phyloP scores from a whole-genome alignment of 2,797 vertebrate genomes.

The Parambassis ranga region DNA sequence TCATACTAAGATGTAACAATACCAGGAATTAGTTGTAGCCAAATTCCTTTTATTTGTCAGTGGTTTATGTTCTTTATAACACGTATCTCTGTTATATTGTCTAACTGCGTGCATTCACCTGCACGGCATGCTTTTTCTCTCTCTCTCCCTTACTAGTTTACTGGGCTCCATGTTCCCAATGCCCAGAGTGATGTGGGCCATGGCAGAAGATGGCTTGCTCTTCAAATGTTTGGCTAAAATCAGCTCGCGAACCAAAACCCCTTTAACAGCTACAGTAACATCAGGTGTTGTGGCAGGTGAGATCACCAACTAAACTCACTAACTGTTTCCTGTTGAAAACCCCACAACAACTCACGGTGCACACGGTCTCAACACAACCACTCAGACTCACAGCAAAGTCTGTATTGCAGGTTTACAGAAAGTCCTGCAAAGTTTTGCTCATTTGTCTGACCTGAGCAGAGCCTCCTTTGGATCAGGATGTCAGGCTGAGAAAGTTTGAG shows the following conservation, averaged over 20 bases:
- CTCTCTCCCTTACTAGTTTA: conserved; percentile 76
- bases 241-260: conserved; percentile 88
- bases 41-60: too few relatives aligned
- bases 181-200: conserved; percentile 96
- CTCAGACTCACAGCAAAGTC: not conserved
- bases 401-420: too few relatives aligned
- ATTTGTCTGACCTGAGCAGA: too few relatives aligned
- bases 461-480: too few relatives aligned
- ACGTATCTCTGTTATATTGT: not conserved
- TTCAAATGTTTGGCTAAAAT: conserved; percentile 90
- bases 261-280: conserved; percentile 88
- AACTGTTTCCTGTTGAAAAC: conserved; percentile 21
- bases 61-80: not conserved
- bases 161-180: conserved; percentile 98
- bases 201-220: conserved; percentile 96
- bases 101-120: conserved; percentile 38
- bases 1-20: too few relatives aligned
- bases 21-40: too few relatives aligned
- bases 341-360: not conserved
- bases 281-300: conserved; percentile 92
- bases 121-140: conserved; percentile 47
- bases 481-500: conserved; percentile 19
- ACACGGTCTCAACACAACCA: conserved; percentile 35
- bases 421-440: not conserved
- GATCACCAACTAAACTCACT: conserved; percentile 52